A percentile compares a stretch with the other conserved stretches of the same genome.
phyloP scores from a whole-genome alignment of 2,113 vertebrate genomes.

The Zootoca vivipara region DNA sequence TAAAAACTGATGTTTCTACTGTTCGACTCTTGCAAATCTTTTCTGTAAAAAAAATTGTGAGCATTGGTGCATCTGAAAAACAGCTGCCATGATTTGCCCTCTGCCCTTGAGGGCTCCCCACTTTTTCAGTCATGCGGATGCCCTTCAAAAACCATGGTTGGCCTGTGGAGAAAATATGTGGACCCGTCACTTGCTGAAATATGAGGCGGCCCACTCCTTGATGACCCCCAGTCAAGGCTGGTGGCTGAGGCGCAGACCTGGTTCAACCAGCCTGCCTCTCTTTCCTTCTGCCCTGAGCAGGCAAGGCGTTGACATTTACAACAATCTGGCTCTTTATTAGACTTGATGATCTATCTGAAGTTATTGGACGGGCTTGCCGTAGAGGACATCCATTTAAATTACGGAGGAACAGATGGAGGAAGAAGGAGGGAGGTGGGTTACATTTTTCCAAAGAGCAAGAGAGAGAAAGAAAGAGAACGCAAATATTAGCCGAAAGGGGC shows the following conservation, averaged over 20 bases:
- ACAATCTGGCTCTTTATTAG: slow-evolving; percentile 31
- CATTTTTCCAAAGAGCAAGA: slow-evolving; percentile 22
- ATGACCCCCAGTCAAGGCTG: rapidly evolving
- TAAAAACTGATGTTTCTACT: not conserved
- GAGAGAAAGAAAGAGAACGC: not conserved
- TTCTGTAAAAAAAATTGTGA: not conserved
- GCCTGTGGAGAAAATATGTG: not conserved
- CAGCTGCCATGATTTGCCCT: too few species aligned
- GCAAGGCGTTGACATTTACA: slow-evolving; percentile 34
- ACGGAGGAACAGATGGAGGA: slow-evolving; percentile 17
- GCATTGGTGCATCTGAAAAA: not conserved
- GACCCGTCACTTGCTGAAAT: not conserved
- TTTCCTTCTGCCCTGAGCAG: not conserved
- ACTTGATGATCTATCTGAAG: slow-evolving; percentile 58
- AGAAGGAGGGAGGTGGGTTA: not conserved
- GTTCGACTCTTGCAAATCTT: not conserved
- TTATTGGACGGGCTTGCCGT: slow-evolving; percentile 41
- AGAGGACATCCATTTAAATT: slow-evolving; percentile 61
- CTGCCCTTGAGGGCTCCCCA: too few species aligned
- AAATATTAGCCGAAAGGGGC: slow-evolving; percentile 11
- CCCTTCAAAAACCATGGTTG: not conserved
- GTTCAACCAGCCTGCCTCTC: rapidly evolving
- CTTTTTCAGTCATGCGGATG: not conserved
- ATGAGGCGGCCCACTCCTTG: not conserved
- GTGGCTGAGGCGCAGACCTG: not conserved